A percentile compares a stretch with the other conserved stretches of the same genome.
These are phyloP conservation scores for Limnephilus auricula DNA, from an alignment of 2,888 invertebrate species.

Conservation along the genomic window DNA sequence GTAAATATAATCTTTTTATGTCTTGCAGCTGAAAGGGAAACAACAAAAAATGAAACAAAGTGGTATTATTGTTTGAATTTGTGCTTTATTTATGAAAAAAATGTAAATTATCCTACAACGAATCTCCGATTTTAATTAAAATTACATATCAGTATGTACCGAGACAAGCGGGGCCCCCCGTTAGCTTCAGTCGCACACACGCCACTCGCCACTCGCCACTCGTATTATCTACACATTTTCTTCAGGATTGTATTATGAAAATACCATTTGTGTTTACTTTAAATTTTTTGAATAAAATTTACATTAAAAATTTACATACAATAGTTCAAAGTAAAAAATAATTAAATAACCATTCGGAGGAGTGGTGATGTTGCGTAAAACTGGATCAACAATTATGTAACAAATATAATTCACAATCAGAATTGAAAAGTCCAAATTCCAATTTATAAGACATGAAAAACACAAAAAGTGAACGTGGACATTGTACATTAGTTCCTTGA, in stretches of 20 bases:
- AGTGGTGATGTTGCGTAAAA: constrained; percentile 52
- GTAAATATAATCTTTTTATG: neutral
- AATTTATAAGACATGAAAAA: constrained; percentile 47
- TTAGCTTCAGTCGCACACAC: constrained; percentile 15
- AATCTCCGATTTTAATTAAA: constrained; percentile 80
- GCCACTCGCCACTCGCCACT: constrained; percentile 26
- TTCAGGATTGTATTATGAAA: constrained; percentile 78
- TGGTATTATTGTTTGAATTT: constrained; percentile 74
- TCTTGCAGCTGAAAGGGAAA: neutral
- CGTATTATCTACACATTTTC: constrained; percentile 76
- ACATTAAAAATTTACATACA: constrained; percentile 60
- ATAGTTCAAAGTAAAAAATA: constrained; percentile 57
- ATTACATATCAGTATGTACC: constrained; percentile 74
- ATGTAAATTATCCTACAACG: constrained; percentile 83
- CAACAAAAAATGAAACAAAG: constrained; percentile 24
- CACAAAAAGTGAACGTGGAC: constrained; percentile 56
- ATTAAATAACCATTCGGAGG: constrained; percentile 44
- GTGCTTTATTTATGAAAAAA: constrained; percentile 84
- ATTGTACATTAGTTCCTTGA: constrained; percentile 45
- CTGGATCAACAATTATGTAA: constrained; percentile 54
- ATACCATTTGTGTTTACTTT: constrained; percentile 70
- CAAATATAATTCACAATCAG: constrained; percentile 56
- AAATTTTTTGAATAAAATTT: constrained; percentile 53
- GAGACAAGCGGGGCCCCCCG: constrained; percentile 50
- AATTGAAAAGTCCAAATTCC: constrained; percentile 37